These are phyloP conservation scores for Pseudorasbora parva DNA, from an alignment of 2,113 vertebrate species.

Conservation along the genomic window DNA sequence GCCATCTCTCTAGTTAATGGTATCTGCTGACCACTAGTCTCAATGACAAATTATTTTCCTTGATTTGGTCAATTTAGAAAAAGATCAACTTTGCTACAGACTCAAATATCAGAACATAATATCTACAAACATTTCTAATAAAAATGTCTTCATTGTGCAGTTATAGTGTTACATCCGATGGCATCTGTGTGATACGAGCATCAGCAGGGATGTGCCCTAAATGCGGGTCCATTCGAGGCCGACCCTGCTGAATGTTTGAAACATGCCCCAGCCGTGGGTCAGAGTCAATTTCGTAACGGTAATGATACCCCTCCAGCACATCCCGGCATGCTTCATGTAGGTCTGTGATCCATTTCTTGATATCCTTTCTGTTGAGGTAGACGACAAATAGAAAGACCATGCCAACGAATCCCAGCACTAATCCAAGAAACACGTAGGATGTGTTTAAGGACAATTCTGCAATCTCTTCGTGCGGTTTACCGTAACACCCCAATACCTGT, in stretches of 20 bases:
- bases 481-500: constrained; percentile 68
- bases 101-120: not conserved
- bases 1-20: not conserved
- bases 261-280: constrained; percentile 72
- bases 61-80: not conserved
- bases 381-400: constrained; percentile 81
- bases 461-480: constrained; percentile 57
- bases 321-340: constrained; percentile 75
- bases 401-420: constrained; percentile 79
- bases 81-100: not conserved
- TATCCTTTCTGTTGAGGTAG: constrained; percentile 79
- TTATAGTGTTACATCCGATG: constrained; percentile 55
- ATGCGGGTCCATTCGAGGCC: constrained; percentile 29
- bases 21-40: not conserved
- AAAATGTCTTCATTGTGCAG: constrained; percentile 1
- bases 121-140: not conserved
- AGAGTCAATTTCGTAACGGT: constrained; percentile 79
- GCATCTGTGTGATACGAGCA: constrained; percentile 59
- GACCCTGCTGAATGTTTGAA: constrained; percentile 37
- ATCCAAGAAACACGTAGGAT: constrained; percentile 77
- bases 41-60: not conserved
- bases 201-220: constrained; percentile 61
- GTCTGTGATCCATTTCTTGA: constrained; percentile 77
- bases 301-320: constrained; percentile 78
- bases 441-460: constrained; percentile 72